These are phyloP conservation scores for Dolichopus griseipennis DNA, from an alignment of 2,888 invertebrate species.

Conservation along the genomic window DNA sequence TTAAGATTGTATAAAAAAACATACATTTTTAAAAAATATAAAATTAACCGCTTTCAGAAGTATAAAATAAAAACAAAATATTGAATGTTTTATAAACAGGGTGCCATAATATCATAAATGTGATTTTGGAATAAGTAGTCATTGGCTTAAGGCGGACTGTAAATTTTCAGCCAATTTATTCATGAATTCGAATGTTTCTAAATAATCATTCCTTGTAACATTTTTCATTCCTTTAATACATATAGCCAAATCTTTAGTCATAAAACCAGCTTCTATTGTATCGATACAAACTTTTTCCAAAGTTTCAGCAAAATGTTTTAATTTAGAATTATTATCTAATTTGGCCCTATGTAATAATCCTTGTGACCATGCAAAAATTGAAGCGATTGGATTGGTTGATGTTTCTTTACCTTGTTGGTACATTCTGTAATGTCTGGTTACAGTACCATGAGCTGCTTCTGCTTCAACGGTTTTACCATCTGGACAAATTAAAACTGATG, in stretches of 20 bases:
- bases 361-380: conserved; percentile 97
- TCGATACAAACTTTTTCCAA: conserved; percentile 86
- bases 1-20: neutral
- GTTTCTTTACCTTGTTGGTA: conserved; percentile 95
- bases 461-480: conserved; percentile 97
- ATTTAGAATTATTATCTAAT: conserved; percentile 70
- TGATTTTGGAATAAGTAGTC: neutral
- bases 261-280: conserved; percentile 87
- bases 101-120: neutral
- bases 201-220: conserved; percentile 65
- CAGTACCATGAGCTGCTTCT: conserved; percentile 97
- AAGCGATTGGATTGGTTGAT: conserved; percentile 97
- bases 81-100: too few relatives aligned
- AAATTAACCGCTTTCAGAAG: neutral
- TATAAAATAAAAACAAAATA: too few relatives aligned
- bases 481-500: conserved; percentile 91
- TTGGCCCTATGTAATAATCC: conserved; percentile 91
- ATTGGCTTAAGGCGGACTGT: conserved; percentile 30
- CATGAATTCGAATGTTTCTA: conserved; percentile 96
- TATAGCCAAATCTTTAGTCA: conserved; percentile 98
- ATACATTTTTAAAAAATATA: neutral
- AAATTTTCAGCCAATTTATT: conserved; percentile 90
- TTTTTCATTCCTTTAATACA: conserved; percentile 90
- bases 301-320: conserved; percentile 72
- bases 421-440: conserved; percentile 80